phyloP scores from a whole-genome alignment of 2,888 invertebrate species.

The Philonicus albiceps region DNA sequence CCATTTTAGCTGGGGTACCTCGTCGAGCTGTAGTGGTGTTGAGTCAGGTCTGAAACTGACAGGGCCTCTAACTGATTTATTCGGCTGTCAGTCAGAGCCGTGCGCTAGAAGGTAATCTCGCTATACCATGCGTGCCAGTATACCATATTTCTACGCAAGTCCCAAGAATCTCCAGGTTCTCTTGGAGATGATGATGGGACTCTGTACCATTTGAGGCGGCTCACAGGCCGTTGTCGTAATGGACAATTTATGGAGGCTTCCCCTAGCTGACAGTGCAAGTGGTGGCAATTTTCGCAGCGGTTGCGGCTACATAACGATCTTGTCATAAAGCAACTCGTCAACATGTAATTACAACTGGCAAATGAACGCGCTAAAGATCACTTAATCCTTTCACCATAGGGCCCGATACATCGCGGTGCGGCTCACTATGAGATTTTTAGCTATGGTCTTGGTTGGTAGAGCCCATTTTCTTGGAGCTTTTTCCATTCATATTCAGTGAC shows the following conservation, averaged over 20 bases:
- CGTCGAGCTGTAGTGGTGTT: not conserved
- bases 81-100: slow-evolving; percentile 10
- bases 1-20: not conserved
- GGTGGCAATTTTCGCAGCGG: not conserved
- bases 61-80: slow-evolving; percentile 3
- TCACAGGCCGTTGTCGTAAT: not conserved
- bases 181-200: not conserved
- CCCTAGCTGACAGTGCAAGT: not conserved
- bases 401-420: not conserved
- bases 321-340: not conserved
- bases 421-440: not conserved
- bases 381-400: not conserved
- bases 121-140: not conserved
- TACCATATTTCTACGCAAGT: not conserved
- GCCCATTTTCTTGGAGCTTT: not conserved
- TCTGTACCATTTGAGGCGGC: not conserved
- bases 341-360: not conserved
- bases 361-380: not conserved
- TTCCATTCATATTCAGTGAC: not conserved
- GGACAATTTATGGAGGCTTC: not conserved
- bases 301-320: not conserved
- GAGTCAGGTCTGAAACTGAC: slow-evolving; percentile 27
- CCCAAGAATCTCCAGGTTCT: not conserved
- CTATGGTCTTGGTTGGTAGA: not conserved
- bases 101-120: not conserved